Base-by-base conservation (phyloP, 2,888 invertebrate genomes). In the Epinotia bilunana region DNA sequence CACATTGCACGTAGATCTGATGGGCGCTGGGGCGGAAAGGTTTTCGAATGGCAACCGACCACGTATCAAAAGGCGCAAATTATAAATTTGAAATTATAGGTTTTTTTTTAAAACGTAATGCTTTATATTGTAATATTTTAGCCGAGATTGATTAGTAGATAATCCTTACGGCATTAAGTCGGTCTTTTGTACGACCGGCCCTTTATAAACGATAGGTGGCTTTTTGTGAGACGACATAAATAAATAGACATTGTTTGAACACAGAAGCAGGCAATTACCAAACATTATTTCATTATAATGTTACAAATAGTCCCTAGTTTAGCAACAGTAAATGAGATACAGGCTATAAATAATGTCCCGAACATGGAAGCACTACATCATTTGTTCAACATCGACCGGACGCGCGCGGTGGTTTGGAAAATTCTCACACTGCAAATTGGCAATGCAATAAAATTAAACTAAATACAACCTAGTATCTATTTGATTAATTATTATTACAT, bases 271-370 rank as follows among this genome's bases (percentile, higher is more conserved):
- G 18, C 65, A 67, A 55, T 64, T 43, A 68, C 43, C 43, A 68
- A 58, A 43, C 33, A 68, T 68, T 60, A 60, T 60, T 71, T 62
- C 33, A 62, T 71, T 62, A 71, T 33, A 33, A 49, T 9, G 20
- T 23, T 33, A 49, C 61, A 62, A 62, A 62, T 71, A 39, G 62
- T 18, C 28, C 1, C 18, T 18, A 53, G 61, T 71, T 71, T 62
- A 61, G 61, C 61, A 61, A 53, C 61, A 49, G 12, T 20, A 70
- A 70, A 71, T 71, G 70, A 71, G 70, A 61, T 71, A 53, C 61
- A 2, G 53, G 23, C 62, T 49, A 71, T 71, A 71, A 71, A 71
- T 71, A 62, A 71, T 62, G 62, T 4, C 11, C 9, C 23, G 58
- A 23, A 61, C 62, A 20, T 61, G 70, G 62, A 61, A 71, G 16